phyloP scores from a whole-genome alignment of 2,888 invertebrate species.

The Pseudococcus jackbeardsleyi region DNA sequence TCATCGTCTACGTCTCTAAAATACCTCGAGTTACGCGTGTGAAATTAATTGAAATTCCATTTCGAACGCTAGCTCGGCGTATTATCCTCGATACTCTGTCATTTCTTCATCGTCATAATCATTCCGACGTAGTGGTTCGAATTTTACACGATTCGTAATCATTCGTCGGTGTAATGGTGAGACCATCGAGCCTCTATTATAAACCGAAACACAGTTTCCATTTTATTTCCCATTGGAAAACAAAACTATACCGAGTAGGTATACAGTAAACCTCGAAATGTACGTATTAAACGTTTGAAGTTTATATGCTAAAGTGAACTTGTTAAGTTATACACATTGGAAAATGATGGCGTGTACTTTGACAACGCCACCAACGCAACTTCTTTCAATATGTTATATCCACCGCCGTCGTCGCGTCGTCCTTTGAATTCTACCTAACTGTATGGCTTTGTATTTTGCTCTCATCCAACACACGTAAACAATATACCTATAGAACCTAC shows the following conservation, averaged over 20 bases:
- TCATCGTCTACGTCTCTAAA: neutral
- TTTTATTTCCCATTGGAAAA: constrained; percentile 47
- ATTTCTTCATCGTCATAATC: neutral
- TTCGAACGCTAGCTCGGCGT: neutral
- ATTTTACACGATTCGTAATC: neutral
- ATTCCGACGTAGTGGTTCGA: neutral
- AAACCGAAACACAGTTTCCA: constrained; percentile 21
- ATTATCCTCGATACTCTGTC: neutral
- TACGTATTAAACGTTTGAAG: constrained; percentile 60
- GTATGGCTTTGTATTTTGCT: constrained; percentile 44
- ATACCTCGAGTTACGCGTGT: constrained; percentile 27
- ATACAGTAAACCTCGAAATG: constrained; percentile 45
- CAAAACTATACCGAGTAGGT: neutral
- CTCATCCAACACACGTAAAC: neutral
- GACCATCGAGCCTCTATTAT: neutral
- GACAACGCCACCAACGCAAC: constrained; percentile 24
- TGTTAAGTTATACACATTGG: constrained; percentile 44
- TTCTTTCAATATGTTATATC: constrained; percentile 50
- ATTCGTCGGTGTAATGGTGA: neutral
- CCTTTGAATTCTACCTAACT: constrained; percentile 41
- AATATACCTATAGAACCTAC: neutral
- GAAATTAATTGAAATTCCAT: constrained; percentile 44
- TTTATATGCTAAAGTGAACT: constrained; percentile 58
- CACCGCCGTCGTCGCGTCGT: neutral
- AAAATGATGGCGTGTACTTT: constrained; percentile 60